Evolutionary conservation across 2,113 vertebrate genomes (phyloP).

Genomic region (Alexandromys fortis): DNA sequence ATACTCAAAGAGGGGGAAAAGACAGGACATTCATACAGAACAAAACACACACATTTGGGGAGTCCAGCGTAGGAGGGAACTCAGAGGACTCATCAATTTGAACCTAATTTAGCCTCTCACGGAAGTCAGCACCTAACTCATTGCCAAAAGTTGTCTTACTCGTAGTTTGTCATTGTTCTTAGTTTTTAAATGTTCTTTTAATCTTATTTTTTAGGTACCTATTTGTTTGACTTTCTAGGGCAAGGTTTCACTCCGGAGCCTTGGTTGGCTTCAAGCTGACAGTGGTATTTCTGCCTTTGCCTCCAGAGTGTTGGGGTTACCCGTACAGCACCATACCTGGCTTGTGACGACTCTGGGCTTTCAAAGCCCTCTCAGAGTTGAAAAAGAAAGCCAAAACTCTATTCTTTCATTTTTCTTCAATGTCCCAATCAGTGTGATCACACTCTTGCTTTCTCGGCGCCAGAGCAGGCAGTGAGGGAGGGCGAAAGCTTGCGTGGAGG

Average conservation of each 20-base stretch:
- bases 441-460: neutral
- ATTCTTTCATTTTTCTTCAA: neutral
- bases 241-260: neutral
- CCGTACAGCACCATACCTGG: neutral
- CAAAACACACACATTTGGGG: neutral
- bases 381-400: slow-evolving; percentile 25
- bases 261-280: neutral
- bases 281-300: neutral
- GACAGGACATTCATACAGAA: neutral
- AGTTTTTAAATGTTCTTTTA: neutral
- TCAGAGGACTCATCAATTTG: neutral
- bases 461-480: neutral
- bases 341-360: neutral
- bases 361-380: slow-evolving; percentile 27
- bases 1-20: neutral
- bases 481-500: neutral
- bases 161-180: neutral
- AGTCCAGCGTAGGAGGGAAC: neutral
- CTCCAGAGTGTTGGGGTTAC: neutral
- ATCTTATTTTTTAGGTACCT: neutral
- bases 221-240: neutral
- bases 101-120: slow-evolving; percentile 40
- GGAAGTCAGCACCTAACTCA: slow-evolving; percentile 40
- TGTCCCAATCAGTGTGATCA: neutral
- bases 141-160: slow-evolving; percentile 26